Percentiles rank a stretch among this genome's conserved stretches.
Conservation (phyloP, 2,113 vertebrate species). For the Microcebus jonahi region DNA sequence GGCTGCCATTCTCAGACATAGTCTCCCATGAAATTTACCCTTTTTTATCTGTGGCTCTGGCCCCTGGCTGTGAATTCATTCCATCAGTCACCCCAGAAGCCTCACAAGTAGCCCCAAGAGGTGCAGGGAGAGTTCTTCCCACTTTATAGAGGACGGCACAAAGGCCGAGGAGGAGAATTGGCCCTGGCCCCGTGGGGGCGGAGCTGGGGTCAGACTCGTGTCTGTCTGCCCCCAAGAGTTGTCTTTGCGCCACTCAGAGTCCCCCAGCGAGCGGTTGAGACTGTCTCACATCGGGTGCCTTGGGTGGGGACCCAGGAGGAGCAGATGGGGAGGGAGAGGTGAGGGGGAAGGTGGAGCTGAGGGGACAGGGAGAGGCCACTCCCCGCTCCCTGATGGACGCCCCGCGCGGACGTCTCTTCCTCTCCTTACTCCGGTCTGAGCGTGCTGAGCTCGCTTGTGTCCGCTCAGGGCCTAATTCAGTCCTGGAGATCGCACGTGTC, state of each 20-base stretch:
- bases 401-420: not conserved
- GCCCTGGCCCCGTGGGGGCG: too few relatives aligned
- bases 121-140: too few relatives aligned
- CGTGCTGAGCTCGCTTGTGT: not conserved
- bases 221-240: not conserved
- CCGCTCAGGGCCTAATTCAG: too few relatives aligned
- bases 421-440: not conserved
- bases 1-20: rapidly evolving
- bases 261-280: not conserved
- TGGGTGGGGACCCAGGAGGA: not conserved
- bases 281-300: rapidly evolving
- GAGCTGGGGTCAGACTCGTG: not conserved
- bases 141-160: not conserved
- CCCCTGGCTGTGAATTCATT: not conserved
- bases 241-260: not conserved
- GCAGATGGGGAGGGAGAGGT: not conserved
- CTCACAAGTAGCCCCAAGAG: not conserved
- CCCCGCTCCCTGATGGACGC: rapidly evolving
- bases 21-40: rapidly evolving
- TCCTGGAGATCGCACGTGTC: not conserved
- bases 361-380: not conserved
- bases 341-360: not conserved
- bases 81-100: not conserved
- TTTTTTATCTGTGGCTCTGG: not conserved
- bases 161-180: too few relatives aligned